Evolutionary conservation across 2,888 invertebrate species (phyloP).

Genomic region (Drosophila maculinotata): DNA sequence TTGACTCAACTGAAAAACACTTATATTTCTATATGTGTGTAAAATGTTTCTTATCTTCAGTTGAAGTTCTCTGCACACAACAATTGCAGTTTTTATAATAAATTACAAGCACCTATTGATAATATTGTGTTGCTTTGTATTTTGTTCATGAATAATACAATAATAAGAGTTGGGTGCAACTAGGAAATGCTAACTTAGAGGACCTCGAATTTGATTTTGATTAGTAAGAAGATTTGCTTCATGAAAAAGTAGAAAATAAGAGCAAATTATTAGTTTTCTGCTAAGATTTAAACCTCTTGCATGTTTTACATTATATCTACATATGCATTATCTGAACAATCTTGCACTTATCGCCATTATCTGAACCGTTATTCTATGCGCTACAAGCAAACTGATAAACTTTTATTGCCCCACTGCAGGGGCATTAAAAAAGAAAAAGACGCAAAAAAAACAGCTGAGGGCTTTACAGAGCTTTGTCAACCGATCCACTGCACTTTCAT

Average conservation of each 20-base stretch:
- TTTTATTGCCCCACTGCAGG: conserved; percentile 36
- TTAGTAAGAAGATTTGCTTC: neutral
- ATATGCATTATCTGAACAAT: neutral
- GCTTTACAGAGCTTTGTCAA: conserved; percentile 50
- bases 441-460: conserved; percentile 32
- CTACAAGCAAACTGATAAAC: conserved; percentile 12
- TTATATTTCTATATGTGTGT: too few species aligned
- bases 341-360: neutral
- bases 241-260: too few species aligned
- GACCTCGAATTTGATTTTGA: neutral
- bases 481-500: conserved; percentile 38
- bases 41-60: conserved; percentile 45
- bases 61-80: conserved; percentile 45
- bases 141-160: conserved; percentile 3
- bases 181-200: neutral
- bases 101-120: conserved; percentile 29
- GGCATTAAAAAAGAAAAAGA: conserved; percentile 6
- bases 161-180: conserved; percentile 6
- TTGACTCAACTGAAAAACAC: too few species aligned
- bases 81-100: conserved; percentile 21
- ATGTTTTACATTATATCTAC: too few species aligned
- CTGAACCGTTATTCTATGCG: neutral
- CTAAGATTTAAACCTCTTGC: too few species aligned
- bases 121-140: conserved; percentile 11
- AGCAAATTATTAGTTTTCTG: too few species aligned